Evolutionary conservation across 2,113 vertebrate species (phyloP).

Genomic region (Lepidothrix coronata): DNA sequence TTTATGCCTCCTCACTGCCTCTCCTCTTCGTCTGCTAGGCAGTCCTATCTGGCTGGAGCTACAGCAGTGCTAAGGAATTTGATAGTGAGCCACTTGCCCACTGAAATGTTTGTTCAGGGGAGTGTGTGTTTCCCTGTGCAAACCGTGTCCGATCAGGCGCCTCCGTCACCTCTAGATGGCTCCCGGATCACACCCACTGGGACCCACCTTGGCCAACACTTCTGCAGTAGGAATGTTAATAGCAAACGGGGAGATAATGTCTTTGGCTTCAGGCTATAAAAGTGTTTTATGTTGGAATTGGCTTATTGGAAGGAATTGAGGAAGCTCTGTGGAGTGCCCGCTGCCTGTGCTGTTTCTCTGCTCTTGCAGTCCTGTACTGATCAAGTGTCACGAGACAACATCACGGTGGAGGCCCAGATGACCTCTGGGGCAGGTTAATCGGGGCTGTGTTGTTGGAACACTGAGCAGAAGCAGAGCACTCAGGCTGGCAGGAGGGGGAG

Average conservation of each 20-base stretch:
- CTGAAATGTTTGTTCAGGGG: neutral
- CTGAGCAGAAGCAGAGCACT: neutral
- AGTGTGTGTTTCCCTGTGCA: neutral
- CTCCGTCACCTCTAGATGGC: slow-evolving; percentile 19
- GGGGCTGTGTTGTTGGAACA: neutral
- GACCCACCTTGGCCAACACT: neutral
- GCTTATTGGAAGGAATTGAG: neutral
- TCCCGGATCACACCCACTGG: neutral
- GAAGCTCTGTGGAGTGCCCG: neutral
- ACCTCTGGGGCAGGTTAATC: neutral
- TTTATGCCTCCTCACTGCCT: neutral
- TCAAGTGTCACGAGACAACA: neutral
- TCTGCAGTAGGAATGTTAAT: neutral
- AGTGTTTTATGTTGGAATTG: neutral
- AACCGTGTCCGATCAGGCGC: neutral
- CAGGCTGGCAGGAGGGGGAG: neutral
- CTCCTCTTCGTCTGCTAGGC: neutral
- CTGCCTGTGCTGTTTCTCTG: neutral
- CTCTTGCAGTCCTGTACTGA: neutral
- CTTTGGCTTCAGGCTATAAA: neutral
- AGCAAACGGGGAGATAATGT: neutral
- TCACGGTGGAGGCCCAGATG: neutral
- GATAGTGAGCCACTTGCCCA: neutral
- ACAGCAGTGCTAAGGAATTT: neutral
- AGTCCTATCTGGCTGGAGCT: neutral